Conservation (phyloP, 2,113 vertebrate species). For the Limnothrissa miodon region DNA sequence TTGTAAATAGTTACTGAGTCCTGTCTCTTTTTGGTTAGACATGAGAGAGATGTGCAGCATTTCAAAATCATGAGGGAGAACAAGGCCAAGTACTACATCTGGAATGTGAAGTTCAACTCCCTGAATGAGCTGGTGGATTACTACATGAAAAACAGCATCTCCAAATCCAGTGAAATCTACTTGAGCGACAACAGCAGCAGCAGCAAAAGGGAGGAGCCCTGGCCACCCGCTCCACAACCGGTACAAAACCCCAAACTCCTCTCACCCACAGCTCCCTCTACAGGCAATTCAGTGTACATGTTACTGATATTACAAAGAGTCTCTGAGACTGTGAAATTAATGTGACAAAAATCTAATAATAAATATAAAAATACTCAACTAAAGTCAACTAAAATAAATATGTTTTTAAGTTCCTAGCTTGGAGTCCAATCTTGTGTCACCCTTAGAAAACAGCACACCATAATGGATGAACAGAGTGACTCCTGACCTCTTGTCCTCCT, state of each 20-base stretch:
- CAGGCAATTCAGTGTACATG: not conserved
- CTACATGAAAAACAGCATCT: slow-evolving; percentile 87
- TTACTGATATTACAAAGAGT: not conserved
- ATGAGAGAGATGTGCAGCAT: slow-evolving; percentile 91
- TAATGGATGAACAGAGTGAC: not conserved
- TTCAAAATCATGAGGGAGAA: slow-evolving; percentile 95
- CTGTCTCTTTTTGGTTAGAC: slow-evolving; percentile 65
- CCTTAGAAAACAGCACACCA: not conserved
- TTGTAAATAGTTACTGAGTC: not conserved
- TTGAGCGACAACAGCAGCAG: slow-evolving; percentile 71
- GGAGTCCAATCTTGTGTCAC: not conserved
- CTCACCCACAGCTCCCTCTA: not conserved
- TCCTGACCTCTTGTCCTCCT: not conserved
- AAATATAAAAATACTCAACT: not conserved
- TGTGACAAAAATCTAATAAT: not conserved
- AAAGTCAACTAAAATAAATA: not conserved
- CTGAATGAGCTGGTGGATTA: slow-evolving; percentile 93
- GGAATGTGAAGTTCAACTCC: slow-evolving; percentile 91
- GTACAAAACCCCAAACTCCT: slow-evolving; percentile 21
- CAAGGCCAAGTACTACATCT: slow-evolving; percentile 88
- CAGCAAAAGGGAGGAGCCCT: slow-evolving; percentile 53
- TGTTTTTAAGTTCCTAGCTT: not conserved
- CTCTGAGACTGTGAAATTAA: not conserved
- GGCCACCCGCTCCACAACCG: slow-evolving; percentile 25
- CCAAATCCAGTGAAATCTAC: slow-evolving; percentile 85